A percentile compares a stretch with the other conserved stretches of the same genome.
Evolutionary conservation across 2,113 vertebrate genomes (phyloP).

Genomic region (Macquaria australasica): DNA sequence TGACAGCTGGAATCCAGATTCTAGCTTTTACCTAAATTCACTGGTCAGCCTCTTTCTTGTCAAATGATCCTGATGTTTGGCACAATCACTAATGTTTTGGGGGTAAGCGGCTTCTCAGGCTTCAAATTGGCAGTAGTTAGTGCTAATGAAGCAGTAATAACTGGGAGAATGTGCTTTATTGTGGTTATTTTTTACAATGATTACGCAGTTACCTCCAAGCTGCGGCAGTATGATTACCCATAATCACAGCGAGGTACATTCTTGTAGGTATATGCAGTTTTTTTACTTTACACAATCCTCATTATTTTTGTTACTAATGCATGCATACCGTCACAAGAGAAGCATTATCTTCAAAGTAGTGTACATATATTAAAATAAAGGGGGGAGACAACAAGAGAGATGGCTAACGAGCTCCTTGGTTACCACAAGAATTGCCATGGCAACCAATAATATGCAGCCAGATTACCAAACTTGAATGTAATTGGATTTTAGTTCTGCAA

Average conservation of each 20-base stretch:
- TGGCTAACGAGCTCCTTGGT: slow-evolving; percentile 63
- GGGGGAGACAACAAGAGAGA: slow-evolving; percentile 33
- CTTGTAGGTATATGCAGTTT: slow-evolving; percentile 16
- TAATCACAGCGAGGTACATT: slow-evolving; percentile 57
- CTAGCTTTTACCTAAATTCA: slow-evolving; percentile 24
- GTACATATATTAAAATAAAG: slow-evolving; percentile 48
- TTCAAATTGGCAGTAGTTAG: slow-evolving; percentile 63
- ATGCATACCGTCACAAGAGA: slow-evolving; percentile 56
- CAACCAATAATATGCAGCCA: slow-evolving; percentile 59
- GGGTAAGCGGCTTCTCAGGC: slow-evolving; percentile 51
- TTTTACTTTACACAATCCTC: slow-evolving; percentile 41
- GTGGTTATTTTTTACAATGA: slow-evolving; percentile 51
- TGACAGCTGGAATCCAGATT: slow-evolving; percentile 29
- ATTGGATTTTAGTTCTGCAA: slow-evolving; percentile 55
- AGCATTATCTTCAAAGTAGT: slow-evolving; percentile 53
- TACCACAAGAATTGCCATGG: slow-evolving; percentile 62
- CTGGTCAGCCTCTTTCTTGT: slow-evolving; percentile 25
- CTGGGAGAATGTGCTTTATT: slow-evolving; percentile 47
- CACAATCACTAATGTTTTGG: slow-evolving; percentile 21
- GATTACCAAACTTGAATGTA: slow-evolving; percentile 51
- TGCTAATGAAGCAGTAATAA: slow-evolving; percentile 67
- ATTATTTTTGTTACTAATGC: slow-evolving; percentile 60
- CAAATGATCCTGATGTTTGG: slow-evolving; percentile 16
- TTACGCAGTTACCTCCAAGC: slow-evolving; percentile 45
- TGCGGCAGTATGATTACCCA: slow-evolving; percentile 54